Percentiles rank a stretch among this genome's conserved stretches.
Conservation (phyloP, 2,797 vertebrate genomes). For the Pangasius djambal region DNA sequence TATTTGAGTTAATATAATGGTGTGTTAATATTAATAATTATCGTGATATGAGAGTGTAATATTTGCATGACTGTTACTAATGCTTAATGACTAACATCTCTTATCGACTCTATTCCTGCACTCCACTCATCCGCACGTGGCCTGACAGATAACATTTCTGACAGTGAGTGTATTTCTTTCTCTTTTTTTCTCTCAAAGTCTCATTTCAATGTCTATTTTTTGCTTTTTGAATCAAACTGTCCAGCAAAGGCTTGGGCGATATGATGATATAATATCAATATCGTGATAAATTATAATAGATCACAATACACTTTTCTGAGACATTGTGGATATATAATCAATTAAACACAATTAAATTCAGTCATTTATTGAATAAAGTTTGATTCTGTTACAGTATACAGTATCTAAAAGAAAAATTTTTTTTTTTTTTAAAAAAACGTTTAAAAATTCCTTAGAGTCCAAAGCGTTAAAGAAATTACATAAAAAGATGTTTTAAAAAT, state of each 20-base stretch:
- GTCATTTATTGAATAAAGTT: not conserved
- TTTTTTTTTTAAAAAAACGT: no score
- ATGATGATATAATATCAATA: not conserved
- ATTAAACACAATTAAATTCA: not conserved
- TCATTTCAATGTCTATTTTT: not conserved
- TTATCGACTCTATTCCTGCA: not conserved
- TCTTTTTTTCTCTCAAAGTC: not conserved
- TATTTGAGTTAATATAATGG: not conserved
- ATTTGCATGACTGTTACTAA: not conserved
- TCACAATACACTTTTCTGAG: not conserved
- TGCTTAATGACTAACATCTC: not conserved
- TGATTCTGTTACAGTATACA: not conserved
- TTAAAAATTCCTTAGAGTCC: not conserved
- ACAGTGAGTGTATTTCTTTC: constrained; percentile 53
- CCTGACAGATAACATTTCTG: constrained; percentile 51
- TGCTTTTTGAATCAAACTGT: not conserved
- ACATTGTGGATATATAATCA: not conserved
- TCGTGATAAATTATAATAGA: not conserved
- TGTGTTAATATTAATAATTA: not conserved
- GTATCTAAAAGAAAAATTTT: not conserved
- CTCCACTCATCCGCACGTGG: not conserved
- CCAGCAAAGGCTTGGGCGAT: not conserved
- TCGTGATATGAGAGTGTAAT: not conserved
- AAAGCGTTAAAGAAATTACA: not conserved
- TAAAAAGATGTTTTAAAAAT: not conserved